Evolutionary conservation across 2,888 invertebrate genomes (phyloP), one percentile per base, ranked within the genome.

Genomic region (Morpho deidamia): DNA sequence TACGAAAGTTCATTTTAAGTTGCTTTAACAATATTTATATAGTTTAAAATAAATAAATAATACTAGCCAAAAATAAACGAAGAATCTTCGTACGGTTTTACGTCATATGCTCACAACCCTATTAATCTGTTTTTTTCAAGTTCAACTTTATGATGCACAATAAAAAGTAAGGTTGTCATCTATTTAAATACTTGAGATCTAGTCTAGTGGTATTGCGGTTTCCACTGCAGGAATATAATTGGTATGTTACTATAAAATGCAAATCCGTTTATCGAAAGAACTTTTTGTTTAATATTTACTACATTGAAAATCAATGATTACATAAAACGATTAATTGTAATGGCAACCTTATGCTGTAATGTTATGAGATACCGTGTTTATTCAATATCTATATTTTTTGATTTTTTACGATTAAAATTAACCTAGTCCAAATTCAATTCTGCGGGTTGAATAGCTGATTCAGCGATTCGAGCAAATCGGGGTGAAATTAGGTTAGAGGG

Each of bases 261-360:
- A 23, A 23, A 23, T 23, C 23, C 23, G 2, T 23, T 23, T 23
- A 23, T 23, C 5, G 5, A 23, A 23, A 23, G 5, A 23, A 23
- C 23, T 23, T 23, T 23, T 23, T 23, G 23, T 23, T 5, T 23
- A 1, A 23, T 23, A 23, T 23, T 23, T 1, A 23, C 3, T 10
- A 37, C 37, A 7, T 37, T 10, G 8, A 8, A 7, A 37, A 7
- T 37, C 1, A 37, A 8, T 37, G n/a, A 3, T 37, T 7, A 37
- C 37, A 23, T 41, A 1, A 39, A 49, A 39, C 14, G 32, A 43
- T 37, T 12, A 39, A 51, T 50, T 78, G 71, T 76, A 73, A 80
- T 84, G 83, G 80, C 84, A 85, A 76, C 80, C 82, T 85, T 83
- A 82, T 74, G 58, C 57, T 46, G 49, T 66, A 61, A 69, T 76